phyloP scores from a whole-genome alignment of 2,113 vertebrate genomes.

The Chloropsis hardwickii region DNA sequence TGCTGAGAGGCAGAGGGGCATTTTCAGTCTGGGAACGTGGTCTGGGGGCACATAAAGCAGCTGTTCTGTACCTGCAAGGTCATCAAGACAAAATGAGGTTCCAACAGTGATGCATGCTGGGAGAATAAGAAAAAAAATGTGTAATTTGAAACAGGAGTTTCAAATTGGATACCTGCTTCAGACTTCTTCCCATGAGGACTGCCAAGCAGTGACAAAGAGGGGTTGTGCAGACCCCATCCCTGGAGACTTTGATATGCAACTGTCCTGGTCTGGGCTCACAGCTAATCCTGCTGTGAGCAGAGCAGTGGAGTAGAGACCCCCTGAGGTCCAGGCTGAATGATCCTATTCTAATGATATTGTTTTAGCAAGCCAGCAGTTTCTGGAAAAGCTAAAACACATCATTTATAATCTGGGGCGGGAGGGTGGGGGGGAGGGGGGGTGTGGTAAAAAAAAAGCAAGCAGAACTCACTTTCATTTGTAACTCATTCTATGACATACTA shows the following conservation, averaged over 20 bases:
- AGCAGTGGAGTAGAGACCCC: background rate
- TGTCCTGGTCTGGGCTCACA: background rate
- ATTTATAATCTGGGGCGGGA: background rate
- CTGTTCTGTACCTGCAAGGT: background rate
- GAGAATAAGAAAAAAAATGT: background rate
- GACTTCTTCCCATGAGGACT: background rate
- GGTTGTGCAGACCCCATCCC: background rate
- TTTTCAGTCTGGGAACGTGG: background rate
- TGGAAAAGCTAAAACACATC: background rate
- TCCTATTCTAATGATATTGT: background rate
- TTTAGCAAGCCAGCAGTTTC: background rate
- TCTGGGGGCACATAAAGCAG: background rate
- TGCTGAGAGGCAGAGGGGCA: fast-evolving
- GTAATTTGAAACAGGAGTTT: background rate
- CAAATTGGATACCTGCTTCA: background rate
- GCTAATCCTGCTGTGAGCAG: background rate
- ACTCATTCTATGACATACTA: background rate
- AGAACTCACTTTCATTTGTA: background rate
- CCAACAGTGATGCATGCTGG: background rate
- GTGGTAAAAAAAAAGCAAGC: background rate
- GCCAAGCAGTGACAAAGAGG: background rate
- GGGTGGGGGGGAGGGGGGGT: no score
- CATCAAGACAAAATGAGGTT: background rate
- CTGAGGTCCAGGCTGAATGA: background rate
- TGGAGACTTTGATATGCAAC: background rate